Conservation (phyloP, 2,113 vertebrate species). For the Crocuta crocuta region DNA sequence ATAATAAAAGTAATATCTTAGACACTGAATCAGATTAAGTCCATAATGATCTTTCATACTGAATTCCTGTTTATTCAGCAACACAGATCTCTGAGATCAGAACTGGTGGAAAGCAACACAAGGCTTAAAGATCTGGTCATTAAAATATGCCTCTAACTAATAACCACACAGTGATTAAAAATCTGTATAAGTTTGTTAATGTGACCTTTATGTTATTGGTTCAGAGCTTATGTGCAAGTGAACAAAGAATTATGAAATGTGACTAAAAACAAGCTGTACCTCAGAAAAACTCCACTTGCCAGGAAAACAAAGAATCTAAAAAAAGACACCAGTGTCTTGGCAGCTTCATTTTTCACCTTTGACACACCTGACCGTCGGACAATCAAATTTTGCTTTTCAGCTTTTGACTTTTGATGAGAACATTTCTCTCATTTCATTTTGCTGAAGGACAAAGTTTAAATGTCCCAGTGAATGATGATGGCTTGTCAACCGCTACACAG, state of each 20-base stretch:
- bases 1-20: neutral
- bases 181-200: neutral
- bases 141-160: neutral
- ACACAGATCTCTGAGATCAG: neutral
- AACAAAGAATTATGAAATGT: neutral
- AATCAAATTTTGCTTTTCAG: conserved; percentile 17
- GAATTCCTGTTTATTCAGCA: neutral
- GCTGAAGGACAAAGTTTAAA: conserved; percentile 76
- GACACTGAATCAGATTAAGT: neutral
- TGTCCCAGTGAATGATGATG: conserved; percentile 59
- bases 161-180: neutral
- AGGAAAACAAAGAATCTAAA: neutral
- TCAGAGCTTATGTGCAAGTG: neutral
- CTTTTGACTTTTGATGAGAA: conserved; percentile 48
- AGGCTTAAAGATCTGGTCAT: conserved; percentile 4
- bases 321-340: neutral
- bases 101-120: neutral
- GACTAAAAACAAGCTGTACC: neutral
- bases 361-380: neutral
- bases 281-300: neutral
- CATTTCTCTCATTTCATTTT: conserved; percentile 55
- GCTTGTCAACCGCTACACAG: conserved; percentile 74
- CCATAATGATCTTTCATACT: neutral
- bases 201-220: neutral
- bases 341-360: conserved; percentile 9